Base-by-base conservation (phyloP, 2,888 invertebrate genomes). In the Ectemnius cavifrons region DNA sequence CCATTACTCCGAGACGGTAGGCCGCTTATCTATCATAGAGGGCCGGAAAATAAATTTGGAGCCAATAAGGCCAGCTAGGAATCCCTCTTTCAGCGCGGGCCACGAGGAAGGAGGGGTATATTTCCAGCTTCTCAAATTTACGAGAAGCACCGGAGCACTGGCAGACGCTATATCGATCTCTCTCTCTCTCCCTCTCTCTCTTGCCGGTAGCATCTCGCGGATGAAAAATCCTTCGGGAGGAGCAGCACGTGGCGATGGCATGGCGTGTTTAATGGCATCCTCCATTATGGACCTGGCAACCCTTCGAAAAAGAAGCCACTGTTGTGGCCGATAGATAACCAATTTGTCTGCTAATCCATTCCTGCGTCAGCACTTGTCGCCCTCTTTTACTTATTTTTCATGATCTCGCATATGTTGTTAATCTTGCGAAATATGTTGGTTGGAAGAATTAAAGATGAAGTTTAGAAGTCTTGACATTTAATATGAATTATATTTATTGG, bases 211-310 rank as follows among this genome's bases (percentile, higher is more conserved):
- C 75, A 37, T 75, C 75, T 60, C 23, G 47, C 77, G 82, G 83
- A 83, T 87, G 86, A 86, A 87, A 88, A 87, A 88, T 88, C 85
- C 62, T 23, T 83, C 75, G 78, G 77, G 69, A 78, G 77, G 72
- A 75, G 76, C 78, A 72, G 81, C 88, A 84, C 85, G 85, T 87
- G 87, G 86, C 82, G 74, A 67, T 86, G 85, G 83, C 86, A 75
- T 77, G 69, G 71, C 76, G 80, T 85, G 75, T 87, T 88, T 88
- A 87, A 89, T 86, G 85, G 82, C 11, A 23, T 13, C 82, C 78
- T 83, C 84, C 83, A 84, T 89, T 88, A 88, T 84, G 80, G 84
- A 78, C 80, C 77, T n/a, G 57, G 57, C 11, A 6, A 4, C 23
- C 13, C 18, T 47, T 37, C 37, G 27, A 61, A 71, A 63, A 71